phyloP scores from a whole-genome alignment of 1,140 invertebrate genomes.

The Chironomus tepperi region DNA sequence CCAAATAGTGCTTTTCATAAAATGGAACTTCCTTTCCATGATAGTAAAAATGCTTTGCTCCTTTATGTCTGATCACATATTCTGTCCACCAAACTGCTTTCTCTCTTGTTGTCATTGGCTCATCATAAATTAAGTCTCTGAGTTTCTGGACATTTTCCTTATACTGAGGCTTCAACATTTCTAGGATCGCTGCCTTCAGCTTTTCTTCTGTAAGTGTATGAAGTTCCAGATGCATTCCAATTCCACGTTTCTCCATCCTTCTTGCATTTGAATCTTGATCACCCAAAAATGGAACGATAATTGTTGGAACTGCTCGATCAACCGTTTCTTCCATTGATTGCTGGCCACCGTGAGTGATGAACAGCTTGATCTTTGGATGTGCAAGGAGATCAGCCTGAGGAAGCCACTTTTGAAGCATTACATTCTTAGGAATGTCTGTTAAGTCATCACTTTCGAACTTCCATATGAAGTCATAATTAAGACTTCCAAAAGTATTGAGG shows the following conservation, averaged over 20 bases:
- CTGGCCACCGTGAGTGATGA: conserved; percentile 48
- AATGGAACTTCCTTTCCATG: background rate
- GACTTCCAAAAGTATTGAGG: background rate
- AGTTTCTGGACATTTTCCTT: conserved; percentile 39
- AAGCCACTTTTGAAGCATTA: conserved; percentile 43
- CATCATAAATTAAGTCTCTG: conserved; percentile 46
- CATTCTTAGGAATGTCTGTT: conserved; percentile 39
- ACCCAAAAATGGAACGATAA: conserved; percentile 43
- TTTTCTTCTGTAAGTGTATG: conserved; percentile 32
- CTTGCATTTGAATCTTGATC: conserved; percentile 42
- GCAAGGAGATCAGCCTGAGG: conserved; percentile 50
- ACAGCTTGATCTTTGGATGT: conserved; percentile 40
- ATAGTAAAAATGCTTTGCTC: conserved; percentile 48
- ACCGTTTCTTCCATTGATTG: conserved; percentile 45
- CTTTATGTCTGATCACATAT: conserved; percentile 38
- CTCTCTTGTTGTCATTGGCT: conserved; percentile 45
- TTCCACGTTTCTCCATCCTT: conserved; percentile 32
- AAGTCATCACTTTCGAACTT: conserved; percentile 40
- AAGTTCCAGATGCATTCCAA: conserved; percentile 31
- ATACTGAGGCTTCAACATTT: conserved; percentile 31
- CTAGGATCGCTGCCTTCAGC: conserved; percentile 33
- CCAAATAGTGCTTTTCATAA: background rate
- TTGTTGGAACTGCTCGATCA: conserved; percentile 43
- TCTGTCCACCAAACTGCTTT: conserved; percentile 37
- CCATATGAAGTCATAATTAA: conserved; percentile 32